Evolutionary conservation across 92 coral and sea anemone genomes (phyloP).

Genomic region (Parazoanthus darwini): DNA sequence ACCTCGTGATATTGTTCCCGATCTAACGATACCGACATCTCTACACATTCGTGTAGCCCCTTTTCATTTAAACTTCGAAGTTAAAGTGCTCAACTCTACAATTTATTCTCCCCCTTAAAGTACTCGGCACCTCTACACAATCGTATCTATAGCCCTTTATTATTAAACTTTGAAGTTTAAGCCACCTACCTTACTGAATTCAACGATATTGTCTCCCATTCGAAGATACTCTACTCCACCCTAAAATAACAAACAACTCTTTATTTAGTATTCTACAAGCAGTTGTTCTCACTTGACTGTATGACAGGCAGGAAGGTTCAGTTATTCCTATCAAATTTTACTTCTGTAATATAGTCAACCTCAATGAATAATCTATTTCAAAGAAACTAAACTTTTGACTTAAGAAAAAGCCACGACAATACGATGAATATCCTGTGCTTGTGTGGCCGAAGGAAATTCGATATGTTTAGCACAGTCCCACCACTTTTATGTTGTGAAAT

Average conservation of each 20-base stretch:
- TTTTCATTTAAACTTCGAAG: neutral
- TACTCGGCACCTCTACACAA: neutral
- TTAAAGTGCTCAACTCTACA: no score
- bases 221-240: conserved; percentile 94
- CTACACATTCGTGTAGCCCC: neutral
- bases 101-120: no score
- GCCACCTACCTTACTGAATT: conserved; percentile 79
- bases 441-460: no score
- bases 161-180: neutral
- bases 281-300: neutral
- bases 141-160: neutral
- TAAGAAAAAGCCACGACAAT: no score
- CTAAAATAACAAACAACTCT: conserved; percentile 37
- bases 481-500: no score
- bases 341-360: neutral
- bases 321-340: no score
- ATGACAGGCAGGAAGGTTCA: neutral
- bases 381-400: no score
- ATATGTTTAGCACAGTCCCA: no score
- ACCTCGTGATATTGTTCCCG: neutral
- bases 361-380: neutral
- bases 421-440: no score
- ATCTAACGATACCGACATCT: neutral
- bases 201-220: conserved; percentile 96
- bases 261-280: neutral